Evolutionary conservation across 2,888 invertebrate genomes (phyloP), one percentile per base, ranked within the genome.

Genomic region (Torymus texanus): DNA sequence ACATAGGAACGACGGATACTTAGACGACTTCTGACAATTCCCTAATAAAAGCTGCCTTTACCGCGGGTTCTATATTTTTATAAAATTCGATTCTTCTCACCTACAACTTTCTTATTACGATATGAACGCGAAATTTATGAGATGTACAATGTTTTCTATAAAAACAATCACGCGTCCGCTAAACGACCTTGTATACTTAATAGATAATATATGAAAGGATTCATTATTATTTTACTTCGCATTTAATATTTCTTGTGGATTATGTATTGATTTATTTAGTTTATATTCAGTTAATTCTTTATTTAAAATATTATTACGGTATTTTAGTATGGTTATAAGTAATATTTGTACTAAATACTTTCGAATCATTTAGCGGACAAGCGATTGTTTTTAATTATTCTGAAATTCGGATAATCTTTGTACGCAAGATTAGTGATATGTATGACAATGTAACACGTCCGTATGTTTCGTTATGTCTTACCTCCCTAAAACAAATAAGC

Each of bases 81-180:
- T 12, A 72, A 72, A 62, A 62, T 62, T 72, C 53, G 56, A 65
- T 62, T 65, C 50, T 58, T 65, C 65, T 65, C 55, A 65, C 21
- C 1, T 74, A 74, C 14, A 8, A 11, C 10, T 55, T 62, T 29
- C 12, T 41, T 41, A 58, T 63, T 41, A 8, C 4, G 2, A 65
- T 2, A 11, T 18, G 13, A 50, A 21, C 53, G 10, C 21, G 41
- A 51, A 66, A 18, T 74, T 3, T 51, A 66, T 12, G 0, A 50
- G 41, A 16, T 66, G 58, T 59, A 66, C n/a, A 66, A 66, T 16
- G 21, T 58, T 58, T 41, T 8, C 10, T 41, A 41, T 41, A 41
- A 41, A 41, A 41, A 41, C 41, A 8, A 41, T 41, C 41, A 8
- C 41, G 41, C 8, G 41, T 41, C 41, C 41, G 10, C 41, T 41